These are phyloP conservation scores for Synanceia verrucosa DNA, from an alignment of 2,797 vertebrate species.

Conservation along the genomic window DNA sequence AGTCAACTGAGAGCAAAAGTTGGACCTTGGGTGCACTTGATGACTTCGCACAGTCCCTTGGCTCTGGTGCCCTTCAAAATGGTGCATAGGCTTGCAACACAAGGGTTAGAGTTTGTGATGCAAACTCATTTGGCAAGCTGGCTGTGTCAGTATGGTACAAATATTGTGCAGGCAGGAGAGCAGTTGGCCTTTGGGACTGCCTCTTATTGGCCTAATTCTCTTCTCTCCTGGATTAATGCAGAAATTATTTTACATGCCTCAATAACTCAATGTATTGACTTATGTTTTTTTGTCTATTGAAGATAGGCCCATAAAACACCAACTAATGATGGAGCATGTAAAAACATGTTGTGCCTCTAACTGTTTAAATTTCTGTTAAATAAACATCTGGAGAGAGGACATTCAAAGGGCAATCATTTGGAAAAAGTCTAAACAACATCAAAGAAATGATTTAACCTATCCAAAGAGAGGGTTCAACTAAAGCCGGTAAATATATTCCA, in stretches of 20 bases:
- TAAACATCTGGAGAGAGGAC: conserved; percentile 29
- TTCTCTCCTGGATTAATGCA: conserved; percentile 59
- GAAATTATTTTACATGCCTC: conserved; percentile 71
- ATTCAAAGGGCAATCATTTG: conserved; percentile 41
- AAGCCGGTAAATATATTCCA: conserved; percentile 45
- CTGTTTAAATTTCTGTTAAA: conserved; percentile 37
- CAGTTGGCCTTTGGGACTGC: conserved; percentile 33
- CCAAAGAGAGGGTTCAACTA: conserved; percentile 10
- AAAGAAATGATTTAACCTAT: conserved; percentile 20
- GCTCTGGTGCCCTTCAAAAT: conserved; percentile 14
- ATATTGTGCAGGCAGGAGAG: neutral
- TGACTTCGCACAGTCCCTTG: conserved; percentile 20
- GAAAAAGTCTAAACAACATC: conserved; percentile 41
- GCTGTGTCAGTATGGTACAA: neutral
- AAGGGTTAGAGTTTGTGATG: neutral
- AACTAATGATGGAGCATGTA: conserved; percentile 51
- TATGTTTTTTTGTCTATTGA: conserved; percentile 40
- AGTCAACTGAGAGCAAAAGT: conserved; percentile 24
- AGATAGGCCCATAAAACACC: conserved; percentile 44
- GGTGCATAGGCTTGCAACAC: neutral
- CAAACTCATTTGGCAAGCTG: neutral
- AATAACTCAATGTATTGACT: conserved; percentile 59
- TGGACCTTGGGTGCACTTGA: conserved; percentile 31
- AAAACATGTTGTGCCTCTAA: conserved; percentile 24
- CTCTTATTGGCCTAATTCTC: conserved; percentile 55